Evolutionary conservation across 2,888 invertebrate genomes (phyloP).

Genomic region (Lithophane socia): DNA sequence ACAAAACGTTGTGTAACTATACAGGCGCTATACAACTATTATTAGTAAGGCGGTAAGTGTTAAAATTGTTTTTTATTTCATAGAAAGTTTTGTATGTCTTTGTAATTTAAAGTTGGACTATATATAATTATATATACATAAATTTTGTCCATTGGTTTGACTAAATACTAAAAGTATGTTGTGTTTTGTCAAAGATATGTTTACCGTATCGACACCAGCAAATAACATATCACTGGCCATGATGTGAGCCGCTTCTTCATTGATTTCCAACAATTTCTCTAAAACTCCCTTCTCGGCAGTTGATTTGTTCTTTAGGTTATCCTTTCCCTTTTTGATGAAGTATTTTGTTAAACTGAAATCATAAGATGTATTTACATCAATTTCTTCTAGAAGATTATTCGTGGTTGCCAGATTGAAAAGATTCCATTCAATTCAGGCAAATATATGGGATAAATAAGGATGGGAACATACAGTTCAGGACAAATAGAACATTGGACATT

Average conservation of each 20-base stretch:
- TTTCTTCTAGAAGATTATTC: background rate
- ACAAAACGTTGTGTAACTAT: too few relatives aligned
- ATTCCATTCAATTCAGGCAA: background rate
- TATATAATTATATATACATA: background rate
- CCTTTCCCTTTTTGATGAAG: constrained; percentile 71
- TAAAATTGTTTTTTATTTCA: background rate
- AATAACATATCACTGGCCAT: constrained; percentile 93
- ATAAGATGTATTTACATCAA: background rate
- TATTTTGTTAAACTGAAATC: constrained; percentile 48
- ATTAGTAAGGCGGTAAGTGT: too few relatives aligned
- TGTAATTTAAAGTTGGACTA: background rate
- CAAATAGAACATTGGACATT: too few relatives aligned
- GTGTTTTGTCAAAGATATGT: background rate
- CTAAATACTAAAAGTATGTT: background rate
- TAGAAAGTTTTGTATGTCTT: background rate
- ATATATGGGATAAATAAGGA: too few relatives aligned
- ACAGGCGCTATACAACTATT: too few relatives aligned
- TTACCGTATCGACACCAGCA: constrained; percentile 93
- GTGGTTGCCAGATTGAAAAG: background rate
- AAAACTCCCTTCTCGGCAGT: constrained; percentile 89
- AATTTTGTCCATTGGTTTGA: background rate
- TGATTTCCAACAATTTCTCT: constrained; percentile 90
- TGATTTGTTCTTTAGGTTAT: constrained; percentile 71
- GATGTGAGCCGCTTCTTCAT: constrained; percentile 90
- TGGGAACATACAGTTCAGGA: too few relatives aligned